Percentiles rank a stretch among this genome's conserved stretches.
phyloP scores from a whole-genome alignment of 1,140 invertebrate genomes.

The Plutomurus gul region DNA sequence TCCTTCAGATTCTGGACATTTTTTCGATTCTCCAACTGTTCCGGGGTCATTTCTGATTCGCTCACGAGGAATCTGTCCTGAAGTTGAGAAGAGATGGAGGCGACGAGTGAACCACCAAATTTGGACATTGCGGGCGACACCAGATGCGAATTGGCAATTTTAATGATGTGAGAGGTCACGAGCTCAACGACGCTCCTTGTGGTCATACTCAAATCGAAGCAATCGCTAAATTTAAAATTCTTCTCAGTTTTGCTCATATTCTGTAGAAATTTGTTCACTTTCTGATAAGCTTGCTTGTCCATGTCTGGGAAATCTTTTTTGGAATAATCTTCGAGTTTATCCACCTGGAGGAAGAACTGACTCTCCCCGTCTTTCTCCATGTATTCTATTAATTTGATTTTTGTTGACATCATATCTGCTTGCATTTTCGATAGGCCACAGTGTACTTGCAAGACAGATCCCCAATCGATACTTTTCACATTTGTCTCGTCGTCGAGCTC shows the following conservation, averaged over 20 bases:
- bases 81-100: not conserved
- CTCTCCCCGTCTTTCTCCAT: not conserved
- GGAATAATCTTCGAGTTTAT: not conserved
- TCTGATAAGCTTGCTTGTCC: not conserved
- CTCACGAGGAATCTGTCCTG: constrained; percentile 6
- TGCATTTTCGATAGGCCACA: not conserved
- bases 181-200: not conserved
- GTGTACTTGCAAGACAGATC: too few species aligned
- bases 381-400: not conserved
- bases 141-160: not conserved
- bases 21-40: not conserved
- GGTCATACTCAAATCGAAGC: not conserved
- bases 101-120: not conserved
- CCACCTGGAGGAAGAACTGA: too few species aligned
- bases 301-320: not conserved
- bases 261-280: not conserved
- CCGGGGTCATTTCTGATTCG: not conserved
- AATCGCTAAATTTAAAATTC: not conserved
- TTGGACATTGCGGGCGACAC: not conserved
- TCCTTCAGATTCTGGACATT: not conserved
- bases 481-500: too few species aligned
- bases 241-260: not conserved
- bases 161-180: constrained; percentile 1
- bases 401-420: not conserved
- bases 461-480: too few species aligned